Base-by-base conservation (phyloP, 2,888 invertebrate genomes). In the Itoplectis maculator region DNA sequence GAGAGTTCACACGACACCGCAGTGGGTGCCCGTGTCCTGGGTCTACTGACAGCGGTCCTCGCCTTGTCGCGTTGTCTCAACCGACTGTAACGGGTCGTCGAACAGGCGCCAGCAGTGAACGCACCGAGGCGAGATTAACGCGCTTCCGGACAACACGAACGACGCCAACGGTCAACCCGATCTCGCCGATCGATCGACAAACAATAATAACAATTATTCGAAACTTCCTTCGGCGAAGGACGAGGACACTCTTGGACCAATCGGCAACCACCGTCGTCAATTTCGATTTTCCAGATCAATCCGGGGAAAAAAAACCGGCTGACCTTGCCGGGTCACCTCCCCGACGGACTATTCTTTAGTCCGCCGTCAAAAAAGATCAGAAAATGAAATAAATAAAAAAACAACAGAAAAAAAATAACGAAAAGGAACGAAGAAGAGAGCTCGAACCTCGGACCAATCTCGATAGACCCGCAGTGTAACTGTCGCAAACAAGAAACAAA, bases 21-120 rank as follows among this genome's bases (percentile, higher is more conserved):
- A 99, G 93, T 99, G 99, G 99, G 98, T 99, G 86, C 99, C 99
- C 4, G 99, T 99, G 8, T 97, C 97, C 56, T 99, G 99, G 99
- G 98, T 99, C 92, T 98, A 98, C 95, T 98, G 96, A 97, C 96
- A 95, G 93, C 93, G 94, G 92, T 93, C 89, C 86, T 92, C 92
- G 88, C 89, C 87, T 84, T 90, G 91, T 87, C 89, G 88, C 77
- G 88, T 89, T 83, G 83, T 88, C 77, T 88, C 87, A 73, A 85
- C 90, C 59, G 91, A 92, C 87, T 91, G 91, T 87, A 92, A 92
- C 83, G 92, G 92, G 84, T 90, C 92, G 77, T 92, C 91, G n/a
- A 79, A 79, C 81, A 88, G 89, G 84, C 88, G 88, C 84, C 92
- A 90, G 87, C 90, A 91, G 89, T 91, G 89, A 91, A 88, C 86